These are phyloP conservation scores for Caenorhabditis sulstoni DNA, from an alignment of 2,888 invertebrate species.

Conservation along the genomic window DNA sequence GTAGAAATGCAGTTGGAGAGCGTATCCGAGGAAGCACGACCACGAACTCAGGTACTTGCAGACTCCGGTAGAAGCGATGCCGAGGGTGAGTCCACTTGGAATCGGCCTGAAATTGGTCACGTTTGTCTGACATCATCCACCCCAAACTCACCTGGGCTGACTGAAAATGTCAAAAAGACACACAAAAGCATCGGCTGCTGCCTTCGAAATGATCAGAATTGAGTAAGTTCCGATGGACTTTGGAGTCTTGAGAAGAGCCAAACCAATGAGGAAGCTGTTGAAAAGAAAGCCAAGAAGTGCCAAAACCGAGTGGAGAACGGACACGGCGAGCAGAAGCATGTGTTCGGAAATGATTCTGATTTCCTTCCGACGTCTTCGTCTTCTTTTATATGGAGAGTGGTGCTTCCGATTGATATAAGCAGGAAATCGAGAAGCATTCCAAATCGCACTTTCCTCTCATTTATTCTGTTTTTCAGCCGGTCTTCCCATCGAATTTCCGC, in stretches of 20 bases:
- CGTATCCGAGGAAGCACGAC: constrained; percentile 40
- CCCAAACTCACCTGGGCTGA: constrained; percentile 30
- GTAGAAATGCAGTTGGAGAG: constrained; percentile 42
- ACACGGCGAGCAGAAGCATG: constrained; percentile 29
- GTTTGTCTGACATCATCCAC: neutral
- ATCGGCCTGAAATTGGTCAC: constrained; percentile 14
- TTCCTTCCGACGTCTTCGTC: constrained; percentile 10
- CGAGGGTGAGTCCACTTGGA: constrained; percentile 38
- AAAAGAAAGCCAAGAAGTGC: constrained; percentile 15
- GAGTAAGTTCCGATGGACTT: constrained; percentile 46
- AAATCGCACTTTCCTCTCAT: neutral
- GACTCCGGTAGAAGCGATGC: constrained; percentile 30
- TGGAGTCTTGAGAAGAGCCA: constrained; percentile 17
- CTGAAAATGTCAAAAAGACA: constrained; percentile 39
- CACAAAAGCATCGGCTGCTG: constrained; percentile 6
- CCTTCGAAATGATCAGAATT: constrained; percentile 22
- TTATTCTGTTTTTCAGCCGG: neutral
- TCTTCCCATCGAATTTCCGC: constrained; percentile 32
- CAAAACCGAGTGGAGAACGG: constrained; percentile 28
- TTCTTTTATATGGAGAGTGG: neutral
- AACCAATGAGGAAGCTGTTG: constrained; percentile 11
- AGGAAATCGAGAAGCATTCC: neutral
- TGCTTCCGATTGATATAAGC: constrained; percentile 36
- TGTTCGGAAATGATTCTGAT: neutral
- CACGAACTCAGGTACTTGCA: constrained; percentile 33